phyloP scores from a whole-genome alignment of 2,888 invertebrate species.

The Myopa testacea region DNA sequence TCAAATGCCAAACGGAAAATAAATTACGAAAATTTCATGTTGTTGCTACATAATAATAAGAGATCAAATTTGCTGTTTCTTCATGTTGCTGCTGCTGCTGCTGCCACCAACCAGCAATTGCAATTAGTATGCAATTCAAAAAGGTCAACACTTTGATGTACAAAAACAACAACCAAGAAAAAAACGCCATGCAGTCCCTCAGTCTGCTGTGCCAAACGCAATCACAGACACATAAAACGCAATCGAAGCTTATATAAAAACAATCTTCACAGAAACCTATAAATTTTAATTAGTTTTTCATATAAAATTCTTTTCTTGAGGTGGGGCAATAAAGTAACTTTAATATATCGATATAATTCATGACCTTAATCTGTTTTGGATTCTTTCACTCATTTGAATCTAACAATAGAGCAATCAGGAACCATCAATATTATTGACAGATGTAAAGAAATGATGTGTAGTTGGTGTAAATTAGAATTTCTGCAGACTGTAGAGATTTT shows the following conservation, averaged over 20 bases:
- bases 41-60: conserved; percentile 19
- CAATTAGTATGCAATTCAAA: conserved; percentile 13
- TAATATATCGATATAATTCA: too few relatives aligned
- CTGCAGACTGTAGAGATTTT: too few relatives aligned
- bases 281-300: conserved; percentile 8
- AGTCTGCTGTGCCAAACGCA: background rate
- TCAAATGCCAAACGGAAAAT: conserved; percentile 36
- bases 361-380: background rate
- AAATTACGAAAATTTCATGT: conserved; percentile 36
- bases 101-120: background rate
- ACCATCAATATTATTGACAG: too few relatives aligned
- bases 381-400: background rate
- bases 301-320: background rate
- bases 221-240: too few relatives aligned
- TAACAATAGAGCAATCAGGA: too few relatives aligned
- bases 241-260: too few relatives aligned
- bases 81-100: background rate
- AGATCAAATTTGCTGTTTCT: conserved; percentile 27
- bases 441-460: too few relatives aligned
- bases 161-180: too few relatives aligned
- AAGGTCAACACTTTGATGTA: conserved; percentile 26
- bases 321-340: too few relatives aligned
- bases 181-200: too few relatives aligned
- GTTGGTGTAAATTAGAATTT: too few relatives aligned
- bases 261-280: background rate